phyloP scores from a whole-genome alignment of 1,140 invertebrate genomes.

The Marisa cornuarietis region DNA sequence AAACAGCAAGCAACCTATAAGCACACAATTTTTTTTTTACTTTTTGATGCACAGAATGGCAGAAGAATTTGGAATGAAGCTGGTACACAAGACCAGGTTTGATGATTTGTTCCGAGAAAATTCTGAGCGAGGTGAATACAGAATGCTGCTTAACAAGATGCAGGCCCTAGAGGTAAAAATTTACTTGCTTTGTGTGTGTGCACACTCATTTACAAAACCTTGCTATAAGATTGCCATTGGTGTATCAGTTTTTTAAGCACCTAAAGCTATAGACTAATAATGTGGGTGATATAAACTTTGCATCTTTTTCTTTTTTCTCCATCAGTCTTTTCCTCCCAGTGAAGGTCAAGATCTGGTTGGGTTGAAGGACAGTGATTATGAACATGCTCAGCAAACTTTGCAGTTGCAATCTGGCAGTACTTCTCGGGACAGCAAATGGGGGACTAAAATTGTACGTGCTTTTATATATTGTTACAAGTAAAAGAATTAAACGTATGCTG shows the following conservation, averaged over 20 bases:
- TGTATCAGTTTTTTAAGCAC: neutral
- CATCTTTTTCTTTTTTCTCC: slow-evolving; percentile 34
- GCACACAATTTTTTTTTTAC: too few relatives aligned
- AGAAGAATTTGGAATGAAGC: slow-evolving; percentile 81
- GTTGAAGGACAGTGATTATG: slow-evolving; percentile 76
- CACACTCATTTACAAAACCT: neutral
- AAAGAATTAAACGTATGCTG: neutral
- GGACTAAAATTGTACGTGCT: slow-evolving; percentile 33
- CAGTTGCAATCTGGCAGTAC: slow-evolving; percentile 62
- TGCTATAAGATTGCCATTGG: neutral
- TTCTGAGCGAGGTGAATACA: slow-evolving; percentile 69
- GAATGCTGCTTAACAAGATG: slow-evolving; percentile 78
- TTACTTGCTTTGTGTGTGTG: neutral
- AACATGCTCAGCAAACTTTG: slow-evolving; percentile 73
- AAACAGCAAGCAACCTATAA: too few relatives aligned
- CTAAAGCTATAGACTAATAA: neutral
- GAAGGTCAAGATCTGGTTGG: slow-evolving; percentile 69
- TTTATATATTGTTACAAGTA: neutral
- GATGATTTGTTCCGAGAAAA: slow-evolving; percentile 82
- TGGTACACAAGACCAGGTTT: slow-evolving; percentile 80
- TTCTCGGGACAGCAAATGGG: slow-evolving; percentile 25
- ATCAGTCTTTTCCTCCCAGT: slow-evolving; percentile 75
- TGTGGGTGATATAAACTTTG: neutral
- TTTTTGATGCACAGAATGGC: slow-evolving; percentile 72
- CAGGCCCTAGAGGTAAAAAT: slow-evolving; percentile 73